These are phyloP conservation scores for Ceratina japonica DNA, from an alignment of 1,140 invertebrate species.

Conservation along the genomic window DNA sequence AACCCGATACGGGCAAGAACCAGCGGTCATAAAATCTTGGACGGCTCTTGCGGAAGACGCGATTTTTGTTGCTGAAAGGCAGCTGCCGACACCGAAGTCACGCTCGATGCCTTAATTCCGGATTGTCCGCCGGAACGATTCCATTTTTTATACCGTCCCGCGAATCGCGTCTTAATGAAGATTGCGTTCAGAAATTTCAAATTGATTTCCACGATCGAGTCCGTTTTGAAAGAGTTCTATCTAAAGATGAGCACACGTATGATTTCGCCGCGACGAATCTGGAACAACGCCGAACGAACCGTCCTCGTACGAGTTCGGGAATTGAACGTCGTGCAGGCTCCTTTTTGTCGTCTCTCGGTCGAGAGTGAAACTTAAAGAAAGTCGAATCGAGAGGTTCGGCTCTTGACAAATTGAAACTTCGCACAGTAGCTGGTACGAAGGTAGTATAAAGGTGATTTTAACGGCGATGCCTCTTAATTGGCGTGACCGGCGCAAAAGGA, in stretches of 20 bases:
- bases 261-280: background rate
- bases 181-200: background rate
- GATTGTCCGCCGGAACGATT: conserved; percentile 16
- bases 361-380: conserved; percentile 36
- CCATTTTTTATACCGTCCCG: background rate
- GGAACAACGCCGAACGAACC: too few species aligned
- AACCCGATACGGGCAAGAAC: conserved; percentile 35
- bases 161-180: background rate
- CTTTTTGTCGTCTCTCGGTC: background rate
- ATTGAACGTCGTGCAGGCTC: too few species aligned
- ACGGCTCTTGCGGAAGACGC: conserved; percentile 23
- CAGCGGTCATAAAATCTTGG: conserved; percentile 53
- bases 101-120: conserved; percentile 33
- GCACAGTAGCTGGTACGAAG: conserved; percentile 25
- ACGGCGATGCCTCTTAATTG: conserved; percentile 70
- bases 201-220: conserved; percentile 26
- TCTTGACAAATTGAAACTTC: conserved; percentile 46
- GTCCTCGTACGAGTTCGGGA: too few species aligned
- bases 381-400: conserved; percentile 4
- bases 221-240: background rate
- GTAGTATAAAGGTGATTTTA: conserved; percentile 59
- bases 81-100: conserved; percentile 31
- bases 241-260: too few species aligned
- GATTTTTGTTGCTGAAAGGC: conserved; percentile 31
- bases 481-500: conserved; percentile 66